Evolutionary conservation across 2,113 vertebrate species (phyloP).

Genomic region (Lepidothrix coronata): DNA sequence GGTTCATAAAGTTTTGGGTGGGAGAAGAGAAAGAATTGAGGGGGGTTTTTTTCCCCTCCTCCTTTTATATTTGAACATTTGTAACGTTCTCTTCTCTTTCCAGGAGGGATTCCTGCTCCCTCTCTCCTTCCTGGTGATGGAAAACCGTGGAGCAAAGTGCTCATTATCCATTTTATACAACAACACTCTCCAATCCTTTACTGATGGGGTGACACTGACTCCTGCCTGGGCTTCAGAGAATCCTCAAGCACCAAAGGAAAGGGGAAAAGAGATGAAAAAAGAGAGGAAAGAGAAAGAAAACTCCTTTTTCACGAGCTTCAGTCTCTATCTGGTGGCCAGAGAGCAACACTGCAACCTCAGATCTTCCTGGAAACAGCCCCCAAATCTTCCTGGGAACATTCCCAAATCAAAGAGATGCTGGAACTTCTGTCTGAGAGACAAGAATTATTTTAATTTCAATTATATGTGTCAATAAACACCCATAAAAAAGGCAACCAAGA

Average conservation of each 20-base stretch:
- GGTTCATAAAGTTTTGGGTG: background rate
- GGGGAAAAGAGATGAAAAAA: background rate
- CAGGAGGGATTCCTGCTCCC: background rate
- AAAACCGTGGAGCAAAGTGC: background rate
- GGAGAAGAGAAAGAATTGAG: background rate
- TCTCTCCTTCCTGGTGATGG: background rate
- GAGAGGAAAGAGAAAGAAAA: background rate
- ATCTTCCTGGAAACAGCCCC: background rate
- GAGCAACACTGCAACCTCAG: slow-evolving; percentile 17
- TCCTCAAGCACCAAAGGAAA: background rate
- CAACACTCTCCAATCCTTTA: background rate
- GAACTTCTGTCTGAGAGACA: background rate
- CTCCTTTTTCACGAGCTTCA: background rate
- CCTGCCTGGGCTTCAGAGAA: background rate
- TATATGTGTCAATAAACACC: background rate
- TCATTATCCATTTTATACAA: background rate
- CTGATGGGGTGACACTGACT: background rate
- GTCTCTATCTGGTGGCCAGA: slow-evolving; percentile 67
- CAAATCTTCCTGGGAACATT: background rate
- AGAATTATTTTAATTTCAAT: background rate
- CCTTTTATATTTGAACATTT: background rate
- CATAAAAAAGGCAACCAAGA: background rate
- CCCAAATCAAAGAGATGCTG: background rate
- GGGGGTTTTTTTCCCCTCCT: background rate
- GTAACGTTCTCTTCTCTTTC: background rate